Conservation (phyloP, 2,113 vertebrate genomes). For the Dipodomys stephensi region DNA sequence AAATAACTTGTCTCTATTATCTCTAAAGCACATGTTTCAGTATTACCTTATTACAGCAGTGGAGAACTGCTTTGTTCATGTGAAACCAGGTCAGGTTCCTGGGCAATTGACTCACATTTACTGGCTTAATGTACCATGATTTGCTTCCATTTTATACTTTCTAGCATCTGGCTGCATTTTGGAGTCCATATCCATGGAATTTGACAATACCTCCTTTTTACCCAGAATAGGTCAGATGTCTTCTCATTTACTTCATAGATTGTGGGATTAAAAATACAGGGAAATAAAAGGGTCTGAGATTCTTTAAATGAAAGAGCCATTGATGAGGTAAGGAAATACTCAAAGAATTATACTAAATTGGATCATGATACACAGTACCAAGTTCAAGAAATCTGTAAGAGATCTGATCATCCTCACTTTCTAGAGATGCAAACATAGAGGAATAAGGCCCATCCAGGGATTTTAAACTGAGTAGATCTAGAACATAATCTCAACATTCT, state of each 20-base stretch:
- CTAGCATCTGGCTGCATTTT: neutral
- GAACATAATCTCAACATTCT: neutral
- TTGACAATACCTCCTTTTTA: neutral
- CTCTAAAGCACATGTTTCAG: slow-evolving; percentile 19
- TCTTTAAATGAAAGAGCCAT: neutral
- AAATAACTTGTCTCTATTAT: slow-evolving; percentile 4
- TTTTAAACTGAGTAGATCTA: too few species aligned
- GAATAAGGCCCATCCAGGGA: too few species aligned
- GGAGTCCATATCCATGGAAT: neutral
- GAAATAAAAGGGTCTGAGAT: neutral
- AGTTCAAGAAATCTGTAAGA: neutral
- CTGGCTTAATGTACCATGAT: neutral
- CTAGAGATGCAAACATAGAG: neutral
- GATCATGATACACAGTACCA: neutral
- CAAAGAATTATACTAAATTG: neutral
- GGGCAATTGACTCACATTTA: neutral
- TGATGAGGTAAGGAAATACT: neutral
- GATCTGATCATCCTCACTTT: neutral
- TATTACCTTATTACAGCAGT: neutral
- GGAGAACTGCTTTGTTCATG: neutral
- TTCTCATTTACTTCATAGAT: neutral
- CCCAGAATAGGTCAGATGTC: neutral
- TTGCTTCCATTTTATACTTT: neutral
- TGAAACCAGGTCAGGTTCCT: neutral
- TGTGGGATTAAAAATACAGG: neutral